Conservation (phyloP, 2,113 vertebrate species). For the Coptodon rendalli region DNA sequence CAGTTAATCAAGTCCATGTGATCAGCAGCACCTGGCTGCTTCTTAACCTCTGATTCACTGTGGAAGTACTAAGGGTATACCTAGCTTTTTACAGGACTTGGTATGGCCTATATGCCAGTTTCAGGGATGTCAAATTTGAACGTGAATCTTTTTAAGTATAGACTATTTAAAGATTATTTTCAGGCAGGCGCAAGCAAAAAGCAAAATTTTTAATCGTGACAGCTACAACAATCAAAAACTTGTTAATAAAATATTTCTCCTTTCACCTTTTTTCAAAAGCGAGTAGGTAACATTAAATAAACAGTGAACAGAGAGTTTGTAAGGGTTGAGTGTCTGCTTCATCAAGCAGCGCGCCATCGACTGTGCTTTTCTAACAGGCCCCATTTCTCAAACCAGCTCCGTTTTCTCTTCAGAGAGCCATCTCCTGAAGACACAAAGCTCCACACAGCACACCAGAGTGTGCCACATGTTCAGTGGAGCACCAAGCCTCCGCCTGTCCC, state of each 20-base stretch:
- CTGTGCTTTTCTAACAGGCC: background rate
- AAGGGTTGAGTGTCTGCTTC: slow-evolving; percentile 21
- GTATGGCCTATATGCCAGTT: background rate
- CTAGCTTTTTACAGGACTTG: background rate
- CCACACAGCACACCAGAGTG: slow-evolving; percentile 16
- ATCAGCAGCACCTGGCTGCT: background rate
- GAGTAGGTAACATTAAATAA: background rate
- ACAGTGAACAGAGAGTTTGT: background rate
- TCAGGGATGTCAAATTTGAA: background rate
- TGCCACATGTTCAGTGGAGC: slow-evolving; percentile 49
- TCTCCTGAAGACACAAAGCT: slow-evolving; percentile 19
- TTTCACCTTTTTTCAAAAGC: background rate
- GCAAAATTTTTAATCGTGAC: background rate
- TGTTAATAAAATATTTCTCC: background rate
- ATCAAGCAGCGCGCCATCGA: background rate
- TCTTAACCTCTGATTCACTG: background rate
- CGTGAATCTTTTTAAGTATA: background rate
- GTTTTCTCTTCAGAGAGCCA: background rate
- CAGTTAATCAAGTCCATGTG: background rate
- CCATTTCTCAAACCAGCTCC: slow-evolving; percentile 1
- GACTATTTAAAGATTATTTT: background rate
- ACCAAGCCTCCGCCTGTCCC: slow-evolving; percentile 37
- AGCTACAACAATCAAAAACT: background rate
- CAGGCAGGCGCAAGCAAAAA: background rate
- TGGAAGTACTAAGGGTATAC: background rate